A percentile compares a stretch with the other conserved stretches of the same genome.
phyloP scores from a whole-genome alignment of 2,797 vertebrate genomes.

The Crenuchus spilurus region DNA sequence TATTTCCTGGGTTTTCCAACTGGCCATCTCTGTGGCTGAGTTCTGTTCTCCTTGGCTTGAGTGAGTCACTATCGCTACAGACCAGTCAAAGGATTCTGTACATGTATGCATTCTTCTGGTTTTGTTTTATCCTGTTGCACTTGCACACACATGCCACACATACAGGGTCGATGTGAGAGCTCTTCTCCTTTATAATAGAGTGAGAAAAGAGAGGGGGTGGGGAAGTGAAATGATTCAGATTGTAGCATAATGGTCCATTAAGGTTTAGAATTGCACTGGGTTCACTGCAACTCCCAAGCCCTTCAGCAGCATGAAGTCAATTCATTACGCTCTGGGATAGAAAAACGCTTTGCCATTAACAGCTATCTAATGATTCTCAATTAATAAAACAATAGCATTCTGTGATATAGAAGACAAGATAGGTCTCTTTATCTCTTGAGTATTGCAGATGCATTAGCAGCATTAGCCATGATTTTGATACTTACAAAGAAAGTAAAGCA shows the following conservation, averaged over 20 bases:
- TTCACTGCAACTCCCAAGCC: conserved; percentile 47
- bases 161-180: neutral
- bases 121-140: neutral
- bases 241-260: conserved; percentile 60
- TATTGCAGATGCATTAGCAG: conserved; percentile 37
- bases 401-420: conserved; percentile 33
- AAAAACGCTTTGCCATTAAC: conserved; percentile 56
- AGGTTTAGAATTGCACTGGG: conserved; percentile 56
- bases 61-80: neutral
- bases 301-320: conserved; percentile 52
- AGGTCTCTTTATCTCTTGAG: conserved; percentile 37
- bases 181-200: neutral
- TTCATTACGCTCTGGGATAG: conserved; percentile 55
- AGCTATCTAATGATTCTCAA: conserved; percentile 58
- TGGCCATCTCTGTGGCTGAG: too few species aligned
- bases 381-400: conserved; percentile 58
- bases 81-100: neutral
- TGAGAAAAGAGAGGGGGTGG: conserved; percentile 25
- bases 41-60: too few species aligned
- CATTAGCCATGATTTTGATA: conserved; percentile 9
- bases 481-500: conserved; percentile 6
- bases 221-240: conserved; percentile 40
- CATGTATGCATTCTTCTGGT: neutral
- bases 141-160: neutral
- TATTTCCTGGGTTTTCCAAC: neutral